Conservation (phyloP, 2,888 invertebrate genomes). For the Scaptomyza polygonia region DNA sequence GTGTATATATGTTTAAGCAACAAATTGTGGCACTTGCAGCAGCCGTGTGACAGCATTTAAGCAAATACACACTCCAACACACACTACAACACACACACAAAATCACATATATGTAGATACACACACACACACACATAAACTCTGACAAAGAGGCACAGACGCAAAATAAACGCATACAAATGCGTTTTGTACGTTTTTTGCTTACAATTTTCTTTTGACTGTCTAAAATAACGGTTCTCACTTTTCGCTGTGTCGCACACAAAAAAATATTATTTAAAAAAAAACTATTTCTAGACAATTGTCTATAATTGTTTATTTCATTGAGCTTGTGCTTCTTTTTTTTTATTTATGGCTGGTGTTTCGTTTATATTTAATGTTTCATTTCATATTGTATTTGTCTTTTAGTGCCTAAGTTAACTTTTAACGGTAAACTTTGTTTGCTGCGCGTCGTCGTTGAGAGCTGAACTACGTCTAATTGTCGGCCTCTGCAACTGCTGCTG, state of each 20-base stretch:
- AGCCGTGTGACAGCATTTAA: conserved; percentile 35
- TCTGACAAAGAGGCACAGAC: conserved; percentile 14
- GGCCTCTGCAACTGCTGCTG: conserved; percentile 18
- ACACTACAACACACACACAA: conserved; percentile 9
- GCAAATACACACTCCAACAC: conserved; percentile 27
- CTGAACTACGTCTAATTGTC: conserved; percentile 76
- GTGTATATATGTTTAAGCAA: conserved; percentile 22
- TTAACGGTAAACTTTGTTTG: conserved; percentile 40
- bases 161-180: conserved; percentile 26
- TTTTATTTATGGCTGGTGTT: background rate
- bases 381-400: conserved; percentile 12
- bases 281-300: conserved; percentile 1
- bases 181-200: conserved; percentile 26
- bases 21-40: conserved; percentile 42
- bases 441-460: conserved; percentile 67
- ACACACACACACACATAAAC: conserved; percentile 4
- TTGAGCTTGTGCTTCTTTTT: background rate
- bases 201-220: conserved; percentile 48
- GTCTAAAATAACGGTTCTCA: conserved; percentile 46
- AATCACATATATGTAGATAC: conserved; percentile 6
- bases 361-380: conserved; percentile 13
- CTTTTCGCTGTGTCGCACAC: conserved; percentile 49
- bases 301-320: conserved; percentile 2
- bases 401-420: conserved; percentile 21
- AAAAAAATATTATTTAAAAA: conserved; percentile 22